Base-by-base conservation (phyloP, 2,797 vertebrate genomes). In the Girardinus metallicus region DNA sequence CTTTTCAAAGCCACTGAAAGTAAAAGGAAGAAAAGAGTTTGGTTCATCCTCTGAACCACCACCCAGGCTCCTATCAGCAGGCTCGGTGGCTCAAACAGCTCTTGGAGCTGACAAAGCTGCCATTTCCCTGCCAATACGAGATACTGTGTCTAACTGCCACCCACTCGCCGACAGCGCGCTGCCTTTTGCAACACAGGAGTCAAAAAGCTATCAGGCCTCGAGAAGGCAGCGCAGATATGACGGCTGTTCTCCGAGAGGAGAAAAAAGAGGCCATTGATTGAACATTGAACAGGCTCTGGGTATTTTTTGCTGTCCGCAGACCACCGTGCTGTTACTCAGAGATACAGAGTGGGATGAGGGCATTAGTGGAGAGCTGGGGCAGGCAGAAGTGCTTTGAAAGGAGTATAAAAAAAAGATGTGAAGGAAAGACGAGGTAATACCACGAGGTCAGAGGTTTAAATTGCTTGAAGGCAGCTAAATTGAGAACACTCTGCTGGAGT, bases 101-200 rank as follows among this genome's bases (percentile, higher is more conserved):
- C 89, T 82, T 78, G 80, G 90, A 83, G 83, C 91, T 88, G 91
- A 93, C 93, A 91, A 91, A 93, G 91, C 91, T 91, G 90, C 90
- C 91, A 91, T 93, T 93, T 93, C 86, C 84, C 90, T 91, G 91
- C 91, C 90, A 88, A 81, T 83, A 74, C 26, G 34, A 93, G 92
- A 92, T 92, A 90, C 88, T 79, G 87, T 74, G 89, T 93, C 85
- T 85, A 90, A 87, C 91, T 76, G 88, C 92, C 92, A 68, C 93
- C 93, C 93, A 94, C 93, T 92, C 90, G 85, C 86, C 46, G 75
- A 84, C 68, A 84, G 87, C 80, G 78, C 87, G 84, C 85, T 86
- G 88, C 89, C 87, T 89, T 44, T 89, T 83, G 77, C 88, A 79
- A 81, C 76, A 76, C 89, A 79, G 87, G 88, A 93, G 92, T 92